Conservation (phyloP, 1,140 invertebrate genomes). For the Nasonia giraulti region DNA sequence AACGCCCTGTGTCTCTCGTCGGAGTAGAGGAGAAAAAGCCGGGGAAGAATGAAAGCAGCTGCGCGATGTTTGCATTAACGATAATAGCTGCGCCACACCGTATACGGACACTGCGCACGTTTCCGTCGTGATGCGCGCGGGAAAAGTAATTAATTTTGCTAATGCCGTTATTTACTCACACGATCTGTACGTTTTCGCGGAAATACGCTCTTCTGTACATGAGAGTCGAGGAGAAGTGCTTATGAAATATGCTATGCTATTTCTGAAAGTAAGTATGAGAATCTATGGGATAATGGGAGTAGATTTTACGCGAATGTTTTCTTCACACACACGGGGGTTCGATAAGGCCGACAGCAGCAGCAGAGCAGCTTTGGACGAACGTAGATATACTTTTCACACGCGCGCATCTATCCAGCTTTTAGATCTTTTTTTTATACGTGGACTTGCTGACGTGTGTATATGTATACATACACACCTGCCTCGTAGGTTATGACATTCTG, state of each 20-base stretch:
- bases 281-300: not conserved
- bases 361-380: conserved; percentile 14
- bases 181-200: not conserved
- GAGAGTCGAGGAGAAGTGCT: too few species aligned
- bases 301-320: not conserved
- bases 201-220: not conserved
- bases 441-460: not conserved
- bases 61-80: not conserved
- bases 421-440: not conserved
- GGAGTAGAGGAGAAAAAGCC: too few species aligned
- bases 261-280: too few species aligned
- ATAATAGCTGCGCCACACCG: not conserved
- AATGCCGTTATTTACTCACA: not conserved
- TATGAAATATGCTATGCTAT: too few species aligned
- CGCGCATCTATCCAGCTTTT: conserved; percentile 12
- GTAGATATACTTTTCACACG: not conserved
- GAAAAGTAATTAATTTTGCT: not conserved
- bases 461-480: not conserved
- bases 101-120: too few species aligned
- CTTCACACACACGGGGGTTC: not conserved
- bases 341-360: not conserved
- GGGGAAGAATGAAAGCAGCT: too few species aligned
- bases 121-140: too few species aligned
- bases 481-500: conserved; percentile 11
- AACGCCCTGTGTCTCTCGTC: too few species aligned